Evolutionary conservation across 1,140 invertebrate species (phyloP).

Genomic region (Wiebesia pumilae): DNA sequence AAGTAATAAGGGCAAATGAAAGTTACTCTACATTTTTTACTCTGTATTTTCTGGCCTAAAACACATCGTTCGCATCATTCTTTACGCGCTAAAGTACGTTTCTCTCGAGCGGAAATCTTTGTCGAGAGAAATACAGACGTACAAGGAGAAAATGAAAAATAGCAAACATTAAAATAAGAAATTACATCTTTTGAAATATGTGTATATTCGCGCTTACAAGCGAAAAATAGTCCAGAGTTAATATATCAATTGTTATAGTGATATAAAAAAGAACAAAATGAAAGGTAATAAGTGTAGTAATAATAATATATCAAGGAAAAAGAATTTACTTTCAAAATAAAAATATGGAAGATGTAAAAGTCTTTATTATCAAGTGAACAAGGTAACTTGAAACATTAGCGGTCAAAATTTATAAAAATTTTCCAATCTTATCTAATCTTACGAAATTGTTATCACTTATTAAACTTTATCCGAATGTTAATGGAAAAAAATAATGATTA

Average conservation of each 20-base stretch:
- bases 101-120: constrained; percentile 28
- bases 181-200: constrained; percentile 31
- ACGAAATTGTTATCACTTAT: too few relatives aligned
- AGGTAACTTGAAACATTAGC: not conserved
- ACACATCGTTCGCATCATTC: constrained; percentile 28
- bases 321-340: not conserved
- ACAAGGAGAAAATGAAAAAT: constrained; percentile 26
- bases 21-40: constrained; percentile 8
- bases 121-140: constrained; percentile 20
- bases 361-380: not conserved
- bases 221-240: not conserved
- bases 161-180: constrained; percentile 37
- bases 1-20: not conserved
- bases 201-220: constrained; percentile 10
- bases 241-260: constrained; percentile 9
- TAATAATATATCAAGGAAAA: not conserved
- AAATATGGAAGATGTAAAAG: not conserved
- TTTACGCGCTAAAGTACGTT: constrained; percentile 34
- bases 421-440: too few relatives aligned
- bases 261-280: not conserved
- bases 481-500: not conserved
- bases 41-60: not conserved
- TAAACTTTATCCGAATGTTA: not conserved
- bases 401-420: not conserved
- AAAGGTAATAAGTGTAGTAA: not conserved